Base-by-base conservation (phyloP, 2,113 vertebrate genomes). In the Dicaeum eximium region DNA sequence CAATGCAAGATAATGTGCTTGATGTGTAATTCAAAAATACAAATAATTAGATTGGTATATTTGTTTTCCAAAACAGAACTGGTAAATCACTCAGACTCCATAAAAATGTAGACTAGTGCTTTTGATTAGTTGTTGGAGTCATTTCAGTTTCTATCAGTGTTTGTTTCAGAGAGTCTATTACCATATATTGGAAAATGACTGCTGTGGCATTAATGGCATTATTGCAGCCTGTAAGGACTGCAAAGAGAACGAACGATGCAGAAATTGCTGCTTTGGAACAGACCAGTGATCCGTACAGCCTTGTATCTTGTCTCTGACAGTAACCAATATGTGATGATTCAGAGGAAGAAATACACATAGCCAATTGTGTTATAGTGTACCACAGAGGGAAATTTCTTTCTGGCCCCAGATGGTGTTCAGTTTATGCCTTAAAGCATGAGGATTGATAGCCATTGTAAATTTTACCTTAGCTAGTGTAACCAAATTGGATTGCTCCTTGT, bases 191-290 rank as follows among this genome's bases (percentile, higher is more conserved):
- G 90, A 80, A 95, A 96, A 97, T 92, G 86, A 89, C 64, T 90
- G 37, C 97, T 95, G 62, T 17, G 38, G 57, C 78, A 97, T 97
- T 98, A 98, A 98, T 96, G 96, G 94, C 86, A 45, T 97, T 89
- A 93, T 67, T 87, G 86, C 93, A 95, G 95, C 95, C 93, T 97
- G 95, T 80, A 93, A 88, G 79, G 90, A 69, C 95, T 92, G 75
- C 25, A 21, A 83, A 96, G 88, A 82, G 96, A 97, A 97, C 8
- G 75, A 97, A 74, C 35, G 40, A 27, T 75, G 30, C 16, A 78
- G 93, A 78, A 88, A 92, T 25, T 84, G 79, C 91, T 96, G 93
- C 79, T 87, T 61, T 50, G 67, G 90, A 97, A 64, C 90, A 94
- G 79, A 73, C 58, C 78, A 86, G 86, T 93, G 94, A 95, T 91